Evolutionary conservation across 1,140 invertebrate genomes (phyloP).

Genomic region (Leptonema lineaticorne): DNA sequence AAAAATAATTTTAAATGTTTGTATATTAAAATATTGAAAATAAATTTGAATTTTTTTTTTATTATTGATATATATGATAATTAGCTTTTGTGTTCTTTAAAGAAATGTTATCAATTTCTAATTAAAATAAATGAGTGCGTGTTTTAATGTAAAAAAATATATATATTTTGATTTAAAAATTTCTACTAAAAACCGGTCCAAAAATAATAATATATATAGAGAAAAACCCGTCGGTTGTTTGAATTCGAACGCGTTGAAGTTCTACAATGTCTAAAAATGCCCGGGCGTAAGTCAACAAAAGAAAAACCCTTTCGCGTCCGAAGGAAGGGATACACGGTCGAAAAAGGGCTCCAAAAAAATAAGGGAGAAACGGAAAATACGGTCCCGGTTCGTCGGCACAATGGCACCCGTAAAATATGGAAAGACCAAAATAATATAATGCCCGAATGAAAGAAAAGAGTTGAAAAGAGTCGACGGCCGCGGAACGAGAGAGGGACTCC

Average conservation of each 20-base stretch:
- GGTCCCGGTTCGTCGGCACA: constrained; percentile 22
- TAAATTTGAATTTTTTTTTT: no score
- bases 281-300: constrained; percentile 37
- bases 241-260: constrained; percentile 4
- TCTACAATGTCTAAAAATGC: constrained; percentile 27
- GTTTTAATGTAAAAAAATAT: background rate
- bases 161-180: no score
- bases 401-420: constrained; percentile 41
- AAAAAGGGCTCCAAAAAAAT: no score
- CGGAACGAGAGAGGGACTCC: background rate
- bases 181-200: no score
- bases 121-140: background rate
- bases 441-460: constrained; percentile 38
- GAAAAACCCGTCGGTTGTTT: no score
- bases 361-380: background rate
- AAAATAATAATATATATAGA: no score
- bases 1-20: no score
- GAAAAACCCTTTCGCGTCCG: constrained; percentile 33
- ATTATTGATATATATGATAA: no score
- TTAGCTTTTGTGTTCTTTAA: no score
- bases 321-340: constrained; percentile 10
- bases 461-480: constrained; percentile 34
- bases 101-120: background rate
- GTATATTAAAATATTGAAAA: no score
- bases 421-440: constrained; percentile 41